Evolutionary conservation across 2,797 vertebrate species (phyloP).

Genomic region (Sebastes elongatus): DNA sequence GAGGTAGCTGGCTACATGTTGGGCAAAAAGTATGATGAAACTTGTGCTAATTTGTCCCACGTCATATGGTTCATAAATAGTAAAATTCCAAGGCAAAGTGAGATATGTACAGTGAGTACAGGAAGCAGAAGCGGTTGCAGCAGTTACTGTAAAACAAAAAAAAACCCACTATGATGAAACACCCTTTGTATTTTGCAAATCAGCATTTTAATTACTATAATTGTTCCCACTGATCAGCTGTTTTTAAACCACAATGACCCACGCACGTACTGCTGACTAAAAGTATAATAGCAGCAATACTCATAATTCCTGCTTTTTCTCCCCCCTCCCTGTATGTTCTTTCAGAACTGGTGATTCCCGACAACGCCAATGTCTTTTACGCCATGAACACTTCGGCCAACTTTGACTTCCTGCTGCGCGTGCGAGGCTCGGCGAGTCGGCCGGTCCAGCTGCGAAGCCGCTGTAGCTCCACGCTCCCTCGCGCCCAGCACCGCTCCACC

Average conservation of each 20-base stretch:
- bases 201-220: not conserved
- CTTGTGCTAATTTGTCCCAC: not conserved
- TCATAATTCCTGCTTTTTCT: not conserved
- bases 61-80: not conserved
- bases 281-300: not conserved
- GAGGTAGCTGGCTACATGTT: not conserved
- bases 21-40: not conserved
- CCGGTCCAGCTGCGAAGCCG: slow-evolving; percentile 84
- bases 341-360: slow-evolving; percentile 91
- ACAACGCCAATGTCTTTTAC: slow-evolving; percentile 93
- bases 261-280: not conserved
- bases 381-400: slow-evolving; percentile 95
- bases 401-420: slow-evolving; percentile 92
- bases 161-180: not conserved
- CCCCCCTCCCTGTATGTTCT: not conserved
- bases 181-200: not conserved
- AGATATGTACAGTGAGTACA: not conserved
- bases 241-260: not conserved
- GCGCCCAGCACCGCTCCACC: slow-evolving; percentile 82
- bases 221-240: not conserved
- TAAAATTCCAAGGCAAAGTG: not conserved
- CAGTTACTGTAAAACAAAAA: not conserved
- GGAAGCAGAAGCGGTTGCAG: not conserved
- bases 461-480: slow-evolving; percentile 85
- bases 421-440: slow-evolving; percentile 74